phyloP scores from a whole-genome alignment of 1,140 invertebrate species.

The Lineus longissimus region DNA sequence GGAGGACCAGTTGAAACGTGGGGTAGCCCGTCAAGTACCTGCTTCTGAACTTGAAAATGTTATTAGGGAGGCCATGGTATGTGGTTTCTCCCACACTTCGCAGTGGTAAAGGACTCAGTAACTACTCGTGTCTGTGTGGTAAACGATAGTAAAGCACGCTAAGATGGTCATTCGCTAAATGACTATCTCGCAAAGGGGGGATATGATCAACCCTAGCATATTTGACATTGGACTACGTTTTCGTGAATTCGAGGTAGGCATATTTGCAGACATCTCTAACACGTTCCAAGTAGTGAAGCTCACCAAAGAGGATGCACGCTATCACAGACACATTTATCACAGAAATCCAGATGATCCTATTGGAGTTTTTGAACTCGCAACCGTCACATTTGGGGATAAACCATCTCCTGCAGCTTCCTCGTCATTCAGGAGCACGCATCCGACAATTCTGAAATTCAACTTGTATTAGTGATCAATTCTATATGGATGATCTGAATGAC shows the following conservation, averaged over 20 bases:
- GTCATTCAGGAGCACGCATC: not conserved
- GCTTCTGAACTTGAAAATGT: too few relatives aligned
- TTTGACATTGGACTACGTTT: too few relatives aligned
- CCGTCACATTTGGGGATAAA: too few relatives aligned
- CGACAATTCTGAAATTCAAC: not conserved
- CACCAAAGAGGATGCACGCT: not conserved
- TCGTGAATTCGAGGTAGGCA: not conserved
- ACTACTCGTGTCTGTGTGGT: not conserved
- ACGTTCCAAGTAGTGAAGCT: not conserved
- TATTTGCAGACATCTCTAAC: not conserved
- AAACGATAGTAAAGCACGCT: not conserved
- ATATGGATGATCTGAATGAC: not conserved
- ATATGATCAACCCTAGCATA: not conserved
- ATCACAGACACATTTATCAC: not conserved
- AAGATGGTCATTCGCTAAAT: not conserved
- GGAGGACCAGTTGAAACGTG: too few relatives aligned
- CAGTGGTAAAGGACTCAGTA: too few relatives aligned
- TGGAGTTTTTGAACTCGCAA: not conserved
- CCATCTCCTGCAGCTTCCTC: not conserved
- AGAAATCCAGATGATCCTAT: not conserved
- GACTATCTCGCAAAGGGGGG: not conserved
- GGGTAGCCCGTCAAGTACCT: too few relatives aligned
- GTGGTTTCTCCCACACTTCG: too few relatives aligned
- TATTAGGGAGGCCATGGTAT: too few relatives aligned
- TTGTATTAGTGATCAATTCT: not conserved